phyloP scores from a whole-genome alignment of 2,888 invertebrate genomes.

The Drymonia ruficornis region DNA sequence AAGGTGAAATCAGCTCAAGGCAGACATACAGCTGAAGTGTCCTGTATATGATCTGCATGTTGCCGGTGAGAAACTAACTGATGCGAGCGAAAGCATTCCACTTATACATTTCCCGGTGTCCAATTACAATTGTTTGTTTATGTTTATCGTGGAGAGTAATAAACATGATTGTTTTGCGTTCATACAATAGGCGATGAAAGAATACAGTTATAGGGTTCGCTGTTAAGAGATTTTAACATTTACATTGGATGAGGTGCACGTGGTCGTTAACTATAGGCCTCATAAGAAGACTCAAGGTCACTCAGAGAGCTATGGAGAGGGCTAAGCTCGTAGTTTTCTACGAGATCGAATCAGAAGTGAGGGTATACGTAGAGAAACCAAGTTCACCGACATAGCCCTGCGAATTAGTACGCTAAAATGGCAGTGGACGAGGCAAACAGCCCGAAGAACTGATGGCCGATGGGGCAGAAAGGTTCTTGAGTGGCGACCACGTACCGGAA shows the following conservation, averaged over 20 bases:
- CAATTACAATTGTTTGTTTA: conserved; percentile 44
- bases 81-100: conserved; percentile 25
- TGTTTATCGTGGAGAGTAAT: conserved; percentile 45
- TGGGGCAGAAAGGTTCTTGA: too few species aligned
- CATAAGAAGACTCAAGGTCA: too few species aligned
- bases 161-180: conserved; percentile 30
- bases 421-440: too few species aligned
- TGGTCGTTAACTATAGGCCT: too few species aligned
- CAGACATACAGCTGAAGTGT: conserved; percentile 42
- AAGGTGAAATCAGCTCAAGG: conserved; percentile 40
- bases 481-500: too few species aligned
- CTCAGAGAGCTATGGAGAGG: too few species aligned
- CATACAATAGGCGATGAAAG: conserved; percentile 6
- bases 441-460: too few species aligned
- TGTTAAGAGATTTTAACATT: neutral
- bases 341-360: too few species aligned
- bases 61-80: conserved; percentile 40
- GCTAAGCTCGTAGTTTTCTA: too few species aligned
- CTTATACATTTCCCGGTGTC: conserved; percentile 50
- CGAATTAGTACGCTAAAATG: too few species aligned
- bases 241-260: neutral
- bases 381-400: too few species aligned
- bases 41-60: conserved; percentile 52
- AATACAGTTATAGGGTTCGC: conserved; percentile 24
- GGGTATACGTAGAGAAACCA: too few species aligned